A percentile compares a stretch with the other conserved stretches of the same genome.
phyloP scores from a whole-genome alignment of 2,797 vertebrate species.

The Microtus californicus region DNA sequence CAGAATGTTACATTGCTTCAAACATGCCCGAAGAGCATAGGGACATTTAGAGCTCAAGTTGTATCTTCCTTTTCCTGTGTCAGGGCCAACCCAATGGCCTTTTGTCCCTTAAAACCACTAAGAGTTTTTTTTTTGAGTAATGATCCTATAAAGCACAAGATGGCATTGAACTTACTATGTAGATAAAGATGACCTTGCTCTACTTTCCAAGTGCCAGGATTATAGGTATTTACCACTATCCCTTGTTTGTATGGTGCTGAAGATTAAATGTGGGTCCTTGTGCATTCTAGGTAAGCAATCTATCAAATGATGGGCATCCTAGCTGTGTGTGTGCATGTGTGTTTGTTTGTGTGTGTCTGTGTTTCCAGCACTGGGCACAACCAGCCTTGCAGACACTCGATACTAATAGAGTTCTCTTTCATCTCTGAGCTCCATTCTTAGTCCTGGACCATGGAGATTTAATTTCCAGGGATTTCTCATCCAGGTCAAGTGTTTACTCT shows the following conservation, averaged over 20 bases:
- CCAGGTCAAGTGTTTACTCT: neutral
- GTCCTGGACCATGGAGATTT: neutral
- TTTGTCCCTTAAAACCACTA: neutral
- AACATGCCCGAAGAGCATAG: constrained; percentile 4
- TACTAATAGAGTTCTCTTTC: neutral
- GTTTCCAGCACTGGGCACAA: neutral
- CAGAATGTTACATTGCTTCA: neutral
- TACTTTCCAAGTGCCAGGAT: neutral
- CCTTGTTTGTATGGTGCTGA: neutral
- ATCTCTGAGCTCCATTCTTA: neutral
- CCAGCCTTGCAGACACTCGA: neutral
- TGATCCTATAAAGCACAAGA: neutral
- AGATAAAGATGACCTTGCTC: neutral
- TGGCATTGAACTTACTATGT: neutral
- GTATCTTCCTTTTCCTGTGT: neutral
- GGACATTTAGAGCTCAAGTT: neutral
- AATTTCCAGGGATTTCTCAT: neutral
- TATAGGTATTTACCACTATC: neutral
- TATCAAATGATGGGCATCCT: neutral
- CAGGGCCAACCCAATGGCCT: neutral
- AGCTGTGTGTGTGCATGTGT: neutral
- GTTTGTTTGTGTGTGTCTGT: neutral
- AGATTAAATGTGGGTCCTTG: neutral
- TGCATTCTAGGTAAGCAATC: neutral
- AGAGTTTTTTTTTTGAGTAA: neutral